phyloP scores from a whole-genome alignment of 2,113 vertebrate genomes.

The Papio anubis region DNA sequence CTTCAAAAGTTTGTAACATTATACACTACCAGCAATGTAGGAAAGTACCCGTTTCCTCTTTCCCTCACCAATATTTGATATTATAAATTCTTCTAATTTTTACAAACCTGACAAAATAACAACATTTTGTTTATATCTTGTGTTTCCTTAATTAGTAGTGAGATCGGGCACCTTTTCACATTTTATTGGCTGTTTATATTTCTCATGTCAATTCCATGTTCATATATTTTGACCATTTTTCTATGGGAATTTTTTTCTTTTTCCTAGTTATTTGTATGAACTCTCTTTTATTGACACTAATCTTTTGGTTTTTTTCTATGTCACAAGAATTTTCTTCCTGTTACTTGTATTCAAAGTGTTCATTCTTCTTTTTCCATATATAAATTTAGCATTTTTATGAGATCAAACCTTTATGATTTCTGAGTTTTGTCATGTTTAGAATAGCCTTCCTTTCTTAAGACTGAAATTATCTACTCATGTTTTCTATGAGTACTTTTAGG shows the following conservation, averaged over 20 bases:
- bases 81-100: background rate
- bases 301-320: background rate
- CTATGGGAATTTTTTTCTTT: background rate
- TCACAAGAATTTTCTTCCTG: background rate
- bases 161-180: background rate
- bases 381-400: conserved; percentile 9
- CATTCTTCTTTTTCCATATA: background rate
- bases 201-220: background rate
- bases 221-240: background rate
- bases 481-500: background rate
- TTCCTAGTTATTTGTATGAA: background rate
- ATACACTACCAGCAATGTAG: background rate
- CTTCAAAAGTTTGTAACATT: background rate
- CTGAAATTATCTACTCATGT: background rate
- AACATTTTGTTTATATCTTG: background rate
- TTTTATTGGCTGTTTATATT: background rate
- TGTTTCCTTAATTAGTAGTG: background rate
- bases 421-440: background rate
- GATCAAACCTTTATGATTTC: background rate
- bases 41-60: background rate
- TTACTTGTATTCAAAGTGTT: background rate
- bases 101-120: background rate
- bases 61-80: background rate
- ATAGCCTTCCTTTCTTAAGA: background rate
- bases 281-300: background rate